Conservation (phyloP, 1,140 invertebrate genomes). For the Eciton burchellii region DNA sequence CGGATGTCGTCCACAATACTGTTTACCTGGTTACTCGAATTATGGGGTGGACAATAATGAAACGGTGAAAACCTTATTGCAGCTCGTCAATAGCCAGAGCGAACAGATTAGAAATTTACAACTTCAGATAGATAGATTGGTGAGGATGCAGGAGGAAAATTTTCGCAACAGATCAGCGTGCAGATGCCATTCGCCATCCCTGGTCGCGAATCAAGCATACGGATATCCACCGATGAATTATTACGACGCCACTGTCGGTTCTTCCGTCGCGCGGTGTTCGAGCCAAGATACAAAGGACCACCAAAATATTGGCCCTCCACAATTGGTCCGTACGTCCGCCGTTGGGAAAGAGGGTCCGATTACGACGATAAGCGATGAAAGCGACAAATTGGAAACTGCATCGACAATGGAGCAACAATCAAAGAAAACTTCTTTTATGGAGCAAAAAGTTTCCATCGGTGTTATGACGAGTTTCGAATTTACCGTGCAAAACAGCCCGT, state of each 20-base stretch:
- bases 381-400: constrained; percentile 51
- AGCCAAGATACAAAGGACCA: constrained; percentile 23
- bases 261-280: neutral
- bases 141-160: constrained; percentile 79
- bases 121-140: constrained; percentile 78
- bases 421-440: constrained; percentile 77
- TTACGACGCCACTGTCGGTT: constrained; percentile 27
- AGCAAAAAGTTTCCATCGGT: constrained; percentile 89
- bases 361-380: constrained; percentile 9
- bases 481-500: constrained; percentile 85
- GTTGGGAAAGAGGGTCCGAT: constrained; percentile 33
- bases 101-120: constrained; percentile 82
- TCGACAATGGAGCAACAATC: constrained; percentile 63
- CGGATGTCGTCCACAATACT: constrained; percentile 47
- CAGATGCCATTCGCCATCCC: constrained; percentile 54
- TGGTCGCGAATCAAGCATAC: constrained; percentile 24
- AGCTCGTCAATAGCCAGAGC: constrained; percentile 79
- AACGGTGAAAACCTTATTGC: constrained; percentile 79
- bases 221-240: constrained; percentile 21
- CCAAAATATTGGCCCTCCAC: neutral
- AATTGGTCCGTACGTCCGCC: neutral
- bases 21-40: constrained; percentile 51
- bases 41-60: constrained; percentile 74
- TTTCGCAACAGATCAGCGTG: constrained; percentile 71
- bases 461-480: constrained; percentile 91